Evolutionary conservation across 1,140 invertebrate species (phyloP), one percentile per base, ranked within the genome.

Genomic region (Hylyphantes graminicola): DNA sequence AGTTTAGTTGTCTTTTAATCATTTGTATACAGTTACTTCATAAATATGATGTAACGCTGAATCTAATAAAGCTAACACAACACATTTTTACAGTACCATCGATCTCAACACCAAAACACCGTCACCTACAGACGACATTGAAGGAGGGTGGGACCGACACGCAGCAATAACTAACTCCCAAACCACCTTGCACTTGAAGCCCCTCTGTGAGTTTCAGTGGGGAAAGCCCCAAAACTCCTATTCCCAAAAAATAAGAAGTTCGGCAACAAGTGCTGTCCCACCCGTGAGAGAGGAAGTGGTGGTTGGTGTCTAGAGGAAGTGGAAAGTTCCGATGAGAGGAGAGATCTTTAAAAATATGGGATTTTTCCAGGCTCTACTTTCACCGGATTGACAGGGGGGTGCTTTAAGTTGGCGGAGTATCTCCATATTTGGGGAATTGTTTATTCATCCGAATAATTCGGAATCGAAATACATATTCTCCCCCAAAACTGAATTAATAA

Each of bases 221-320:
- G 74, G 74, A 76, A 76, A 76, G 74, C 57, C 55, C 59, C 74
- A 10, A 63, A 76, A 48, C 57, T 51, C 8, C 21, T 61, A 61
- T 76, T 76, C 74, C 74, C 74, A 76, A 75, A 73, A 76, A 75
- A 73, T 50, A 73, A 73, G 50, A 17, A 11, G 17, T 48, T 17
- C 15, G 12, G 12, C 55, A 76, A 61, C 59, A 63, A 61, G 57
- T 63, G 57, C 55, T 35, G 59, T 19, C 48, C 35, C 54, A 17
- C n/a, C 54, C 17, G 15, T 35, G 15, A 67, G 35, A 57, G 72
- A 21, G 72, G 72, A 57, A 74, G 72, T 74, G 12, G 19, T 55
- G 12, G 57, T 61, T 61, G 12, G 57, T 61, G 57, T 35, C 35
- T 35, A 59, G 59, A 76, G 59, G 74, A 63, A 64, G 74, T 76